Evolutionary conservation across 2,888 invertebrate species (phyloP), one percentile per base, ranked within the genome.

Genomic region (Aradus depressus): DNA sequence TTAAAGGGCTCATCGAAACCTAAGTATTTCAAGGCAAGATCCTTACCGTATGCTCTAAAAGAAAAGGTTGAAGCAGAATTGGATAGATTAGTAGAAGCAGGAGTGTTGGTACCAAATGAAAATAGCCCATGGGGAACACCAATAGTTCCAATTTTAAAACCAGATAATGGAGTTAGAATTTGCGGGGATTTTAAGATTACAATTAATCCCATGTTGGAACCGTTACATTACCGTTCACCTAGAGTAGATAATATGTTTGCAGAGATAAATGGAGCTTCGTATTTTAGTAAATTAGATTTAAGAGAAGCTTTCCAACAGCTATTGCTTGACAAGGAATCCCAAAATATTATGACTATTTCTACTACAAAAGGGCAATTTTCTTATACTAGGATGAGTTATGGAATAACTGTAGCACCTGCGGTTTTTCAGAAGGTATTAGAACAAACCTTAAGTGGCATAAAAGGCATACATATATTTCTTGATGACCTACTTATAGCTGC

Each of bases 271-370:
- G 64, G 65, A 32, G 64, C 65, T 14, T 59, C 53, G 26, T 50
- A 58, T 22, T 68, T 67, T 57, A 59, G 63, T 3, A 65, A 64
- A 54, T 56, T 68, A 6, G 66, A 69, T 54, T 56, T 67, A 12
- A 54, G 58, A 3, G 62, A 66, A 43, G 66, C 65, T 5, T 68
- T 66, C 56, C 62, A 63, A 47, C 66, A 68, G 56, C 45, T 64
- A n/a, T 35, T 47, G 8, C 56, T 65, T 4, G 62, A 64, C 48
- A 59, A 64, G 18, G 58, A 62, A 45, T 59, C 65, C 8, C 60
- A 64, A 25, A 53, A 61, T 32, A 51, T 61, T 4, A 61, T 60
- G n/a, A 65, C 64, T 1, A 62, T 66, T 12, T 60, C 59, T 21
- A 67, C 65, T 1, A 64, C 64, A 44, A 60, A 59, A 47, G 65